These are phyloP conservation scores for Trichonephila inaurata DNA, from an alignment of 1,140 invertebrate species.

Conservation along the genomic window DNA sequence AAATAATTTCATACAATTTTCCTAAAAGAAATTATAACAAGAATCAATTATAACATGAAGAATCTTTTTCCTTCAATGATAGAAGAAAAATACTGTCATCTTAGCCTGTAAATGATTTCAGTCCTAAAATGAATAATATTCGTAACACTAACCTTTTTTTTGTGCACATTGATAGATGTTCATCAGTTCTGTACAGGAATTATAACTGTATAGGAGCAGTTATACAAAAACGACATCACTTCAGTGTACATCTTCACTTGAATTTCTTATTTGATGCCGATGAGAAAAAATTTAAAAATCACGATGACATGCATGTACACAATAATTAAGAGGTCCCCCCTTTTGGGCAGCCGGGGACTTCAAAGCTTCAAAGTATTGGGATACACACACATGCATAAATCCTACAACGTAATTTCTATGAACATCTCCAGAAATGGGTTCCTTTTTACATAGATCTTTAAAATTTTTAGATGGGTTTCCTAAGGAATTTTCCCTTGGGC, in stretches of 20 bases:
- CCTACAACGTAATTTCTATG: constrained; percentile 62
- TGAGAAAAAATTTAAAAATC: constrained; percentile 48
- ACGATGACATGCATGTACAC: constrained; percentile 67
- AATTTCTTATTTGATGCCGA: constrained; percentile 10
- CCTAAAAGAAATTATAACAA: background rate
- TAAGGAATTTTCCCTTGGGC: background rate
- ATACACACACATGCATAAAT: constrained; percentile 59
- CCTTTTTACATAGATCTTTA: background rate
- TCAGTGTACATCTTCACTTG: background rate
- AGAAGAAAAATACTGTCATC: constrained; percentile 11
- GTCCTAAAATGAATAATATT: constrained; percentile 14
- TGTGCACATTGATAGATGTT: constrained; percentile 56
- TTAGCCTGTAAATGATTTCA: constrained; percentile 19
- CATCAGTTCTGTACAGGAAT: constrained; percentile 27
- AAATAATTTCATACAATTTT: background rate
- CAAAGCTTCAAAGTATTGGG: constrained; percentile 55
- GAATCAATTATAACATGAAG: background rate
- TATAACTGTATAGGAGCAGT: background rate
- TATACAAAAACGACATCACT: background rate
- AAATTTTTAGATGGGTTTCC: background rate
- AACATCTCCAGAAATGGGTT: constrained; percentile 50
- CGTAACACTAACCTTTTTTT: constrained; percentile 22
- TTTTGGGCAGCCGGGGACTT: constrained; percentile 51
- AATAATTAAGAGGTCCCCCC: constrained; percentile 55
- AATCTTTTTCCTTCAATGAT: background rate